Base-by-base conservation (phyloP, 2,113 vertebrate species). In the Lophotis ruficrista region DNA sequence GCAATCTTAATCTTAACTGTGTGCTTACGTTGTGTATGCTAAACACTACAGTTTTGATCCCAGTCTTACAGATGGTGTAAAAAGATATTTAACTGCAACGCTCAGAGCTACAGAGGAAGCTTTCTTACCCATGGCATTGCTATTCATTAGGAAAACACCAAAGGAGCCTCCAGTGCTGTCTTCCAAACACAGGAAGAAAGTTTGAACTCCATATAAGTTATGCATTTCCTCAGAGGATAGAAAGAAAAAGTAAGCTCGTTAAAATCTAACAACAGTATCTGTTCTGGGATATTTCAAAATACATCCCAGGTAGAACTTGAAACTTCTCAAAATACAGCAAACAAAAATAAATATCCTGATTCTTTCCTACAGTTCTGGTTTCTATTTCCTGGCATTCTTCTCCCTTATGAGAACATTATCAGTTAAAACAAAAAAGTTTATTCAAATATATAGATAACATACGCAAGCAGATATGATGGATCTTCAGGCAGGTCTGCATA, bases 101-200 rank as follows among this genome's bases (percentile, higher is more conserved):
- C 35, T 60, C 50, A 41, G 66, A 89, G 57, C 15, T 53, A 27
- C 24, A 68, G 41, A 61, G 73, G 69, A 69, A 75, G 11, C 6
- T 62, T 68, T 22, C 93, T 99, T 98, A 99, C 99, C 99, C 99
- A 99, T 99, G 50, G 99, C 99, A 92, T 99, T 99, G 98, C 99
- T 99, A 95, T 99, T 99, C 98, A 99, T 98, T 56, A 99, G 97
- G 95, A 99, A 99, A 78, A 99, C 99, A 33, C 99, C 99, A 47
- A 99, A 99, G 54, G 99, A 99, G 48, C 97, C 97, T 61, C 99
- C 99, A 56, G 93, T 98, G 14, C 57, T 87, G 73, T 99, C 98
- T 96, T 99, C 99, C 97, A 99, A 97, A 86, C 99, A 99, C 87
- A 99, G 97, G 97, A 99, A 99, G 96, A 99, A 99, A 13, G 99